Evolutionary conservation across 2,797 vertebrate species (phyloP).

Genomic region (Hirundo rustica): DNA sequence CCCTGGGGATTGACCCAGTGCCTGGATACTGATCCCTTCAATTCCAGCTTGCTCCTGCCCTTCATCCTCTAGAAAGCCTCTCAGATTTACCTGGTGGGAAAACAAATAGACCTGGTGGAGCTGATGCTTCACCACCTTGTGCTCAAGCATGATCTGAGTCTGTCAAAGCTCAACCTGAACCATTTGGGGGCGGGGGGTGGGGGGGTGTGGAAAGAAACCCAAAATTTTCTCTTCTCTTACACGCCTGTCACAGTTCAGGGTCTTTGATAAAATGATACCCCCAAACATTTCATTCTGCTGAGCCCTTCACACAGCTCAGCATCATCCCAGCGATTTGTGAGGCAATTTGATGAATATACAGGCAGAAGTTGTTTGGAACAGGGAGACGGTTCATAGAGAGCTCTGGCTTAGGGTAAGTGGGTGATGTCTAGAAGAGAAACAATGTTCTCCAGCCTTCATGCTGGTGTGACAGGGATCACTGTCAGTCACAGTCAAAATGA

Average conservation of each 20-base stretch:
- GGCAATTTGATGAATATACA: neutral
- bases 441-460: neutral
- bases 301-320: neutral
- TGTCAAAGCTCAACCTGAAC: neutral
- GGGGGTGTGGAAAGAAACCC: neutral
- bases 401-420: neutral
- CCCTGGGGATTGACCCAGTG: neutral
- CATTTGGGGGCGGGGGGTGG: too few species aligned
- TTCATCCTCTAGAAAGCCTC: neutral
- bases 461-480: neutral
- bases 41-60: neutral
- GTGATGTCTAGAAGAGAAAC: neutral
- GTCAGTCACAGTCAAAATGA: neutral
- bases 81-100: neutral
- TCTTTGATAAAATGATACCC: neutral
- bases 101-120: neutral
- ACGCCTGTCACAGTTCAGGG: neutral
- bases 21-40: neutral
- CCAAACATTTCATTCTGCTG: neutral
- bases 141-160: neutral
- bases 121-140: neutral
- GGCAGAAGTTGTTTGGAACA: neutral
- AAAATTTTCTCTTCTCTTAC: neutral
- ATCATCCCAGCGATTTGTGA: neutral
- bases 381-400: neutral